Conservation (phyloP, 2,113 vertebrate genomes). For the Physeter macrocephalus region DNA sequence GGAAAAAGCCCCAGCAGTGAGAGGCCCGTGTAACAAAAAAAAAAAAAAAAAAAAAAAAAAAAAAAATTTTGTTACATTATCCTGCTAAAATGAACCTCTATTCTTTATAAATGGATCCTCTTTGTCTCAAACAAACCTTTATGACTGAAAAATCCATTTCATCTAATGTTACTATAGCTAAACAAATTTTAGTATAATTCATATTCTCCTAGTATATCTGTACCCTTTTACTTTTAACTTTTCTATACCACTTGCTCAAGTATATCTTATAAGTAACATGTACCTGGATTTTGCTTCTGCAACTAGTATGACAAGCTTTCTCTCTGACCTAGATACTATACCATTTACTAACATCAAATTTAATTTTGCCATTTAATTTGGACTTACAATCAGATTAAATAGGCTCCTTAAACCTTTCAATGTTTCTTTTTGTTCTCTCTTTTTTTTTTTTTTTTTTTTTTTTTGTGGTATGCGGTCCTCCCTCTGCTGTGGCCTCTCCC, state of each 20-base stretch:
- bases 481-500: no score
- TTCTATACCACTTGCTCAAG: background rate
- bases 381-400: background rate
- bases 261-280: background rate
- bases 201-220: background rate
- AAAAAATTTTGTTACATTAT: background rate
- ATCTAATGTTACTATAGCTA: background rate
- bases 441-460: no score
- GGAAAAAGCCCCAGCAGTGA: no score
- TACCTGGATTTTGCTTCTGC: background rate
- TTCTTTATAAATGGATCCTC: background rate
- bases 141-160: background rate
- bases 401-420: background rate
- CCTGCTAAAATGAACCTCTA: background rate
- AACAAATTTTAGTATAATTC: background rate
- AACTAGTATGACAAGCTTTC: background rate
- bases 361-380: background rate
- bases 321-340: background rate
- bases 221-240: background rate
- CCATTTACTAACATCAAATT: background rate
- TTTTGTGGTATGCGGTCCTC: no score
- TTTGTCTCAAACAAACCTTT: background rate
- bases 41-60: no score
- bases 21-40: no score
- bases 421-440: background rate